A percentile compares a stretch with the other conserved stretches of the same genome.
These are phyloP conservation scores for Andrena flavipes DNA, from an alignment of 2,888 invertebrate genomes.

Conservation along the genomic window DNA sequence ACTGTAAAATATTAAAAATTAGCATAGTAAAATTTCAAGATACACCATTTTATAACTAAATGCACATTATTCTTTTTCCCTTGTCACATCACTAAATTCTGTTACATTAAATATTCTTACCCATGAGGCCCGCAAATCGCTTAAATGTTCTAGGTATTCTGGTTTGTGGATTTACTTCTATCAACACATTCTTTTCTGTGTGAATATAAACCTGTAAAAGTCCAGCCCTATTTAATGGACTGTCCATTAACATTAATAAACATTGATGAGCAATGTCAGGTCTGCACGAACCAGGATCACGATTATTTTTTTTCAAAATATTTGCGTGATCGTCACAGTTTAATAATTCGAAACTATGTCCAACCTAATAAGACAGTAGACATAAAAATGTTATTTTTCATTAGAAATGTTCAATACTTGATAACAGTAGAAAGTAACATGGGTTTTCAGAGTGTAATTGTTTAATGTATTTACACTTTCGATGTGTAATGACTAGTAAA, in stretches of 20 bases:
- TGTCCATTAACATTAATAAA: conserved; percentile 98
- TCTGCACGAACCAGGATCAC: conserved; percentile 94
- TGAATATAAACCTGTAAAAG: conserved; percentile 97
- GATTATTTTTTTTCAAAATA: conserved; percentile 93
- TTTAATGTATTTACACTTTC: background rate
- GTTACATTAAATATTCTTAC: conserved; percentile 85
- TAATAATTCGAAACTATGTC: conserved; percentile 94
- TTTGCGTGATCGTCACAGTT: conserved; percentile 97
- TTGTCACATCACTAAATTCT: background rate
- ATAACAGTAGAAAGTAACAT: no score
- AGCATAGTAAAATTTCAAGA: conserved; percentile 84
- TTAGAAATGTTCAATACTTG: background rate
- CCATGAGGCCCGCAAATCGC: conserved; percentile 98
- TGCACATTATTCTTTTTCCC: background rate
- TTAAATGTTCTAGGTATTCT: conserved; percentile 98
- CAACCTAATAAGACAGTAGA: conserved; percentile 87
- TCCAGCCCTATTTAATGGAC: conserved; percentile 98
- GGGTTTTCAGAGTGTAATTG: no score
- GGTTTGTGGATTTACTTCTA: conserved; percentile 98
- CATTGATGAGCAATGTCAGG: conserved; percentile 99
- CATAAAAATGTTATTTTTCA: background rate
- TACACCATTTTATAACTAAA: background rate
- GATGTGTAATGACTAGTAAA: conserved; percentile 4
- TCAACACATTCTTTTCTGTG: conserved; percentile 96
- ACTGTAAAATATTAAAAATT: conserved; percentile 88